Percentiles rank a stretch among this genome's conserved stretches.
phyloP scores from a whole-genome alignment of 2,797 vertebrate genomes.

The Momotus momota region DNA sequence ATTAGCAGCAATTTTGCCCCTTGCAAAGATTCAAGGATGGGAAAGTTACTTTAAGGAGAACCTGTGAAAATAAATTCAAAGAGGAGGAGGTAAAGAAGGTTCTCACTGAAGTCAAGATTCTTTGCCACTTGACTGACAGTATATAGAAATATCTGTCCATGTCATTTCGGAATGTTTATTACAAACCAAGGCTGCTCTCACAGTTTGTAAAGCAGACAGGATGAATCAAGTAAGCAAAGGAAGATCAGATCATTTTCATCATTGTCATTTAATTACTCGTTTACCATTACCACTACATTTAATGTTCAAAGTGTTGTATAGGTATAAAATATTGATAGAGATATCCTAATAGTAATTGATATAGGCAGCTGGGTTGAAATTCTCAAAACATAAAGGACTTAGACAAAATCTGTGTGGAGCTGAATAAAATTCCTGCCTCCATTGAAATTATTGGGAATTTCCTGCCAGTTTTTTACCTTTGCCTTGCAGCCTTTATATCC shows the following conservation, averaged over 20 bases:
- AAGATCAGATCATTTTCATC: background rate
- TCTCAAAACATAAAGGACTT: background rate
- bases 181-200: background rate
- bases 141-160: background rate
- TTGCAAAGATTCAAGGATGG: background rate
- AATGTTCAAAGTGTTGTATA: background rate
- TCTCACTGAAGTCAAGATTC: background rate
- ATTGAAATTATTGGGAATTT: background rate
- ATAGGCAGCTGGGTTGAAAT: background rate
- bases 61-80: background rate
- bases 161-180: background rate
- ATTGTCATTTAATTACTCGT: background rate
- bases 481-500: background rate
- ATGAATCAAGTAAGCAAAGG: background rate
- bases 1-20: slow-evolving; percentile 49
- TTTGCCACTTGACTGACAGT: background rate
- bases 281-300: background rate
- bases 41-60: slow-evolving; percentile 11
- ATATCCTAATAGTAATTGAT: background rate
- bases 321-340: background rate
- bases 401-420: background rate
- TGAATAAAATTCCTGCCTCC: background rate
- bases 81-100: background rate
- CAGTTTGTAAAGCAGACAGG: background rate
- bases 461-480: background rate